Conservation (phyloP, 1,140 invertebrate species). For the Solen grandis region DNA sequence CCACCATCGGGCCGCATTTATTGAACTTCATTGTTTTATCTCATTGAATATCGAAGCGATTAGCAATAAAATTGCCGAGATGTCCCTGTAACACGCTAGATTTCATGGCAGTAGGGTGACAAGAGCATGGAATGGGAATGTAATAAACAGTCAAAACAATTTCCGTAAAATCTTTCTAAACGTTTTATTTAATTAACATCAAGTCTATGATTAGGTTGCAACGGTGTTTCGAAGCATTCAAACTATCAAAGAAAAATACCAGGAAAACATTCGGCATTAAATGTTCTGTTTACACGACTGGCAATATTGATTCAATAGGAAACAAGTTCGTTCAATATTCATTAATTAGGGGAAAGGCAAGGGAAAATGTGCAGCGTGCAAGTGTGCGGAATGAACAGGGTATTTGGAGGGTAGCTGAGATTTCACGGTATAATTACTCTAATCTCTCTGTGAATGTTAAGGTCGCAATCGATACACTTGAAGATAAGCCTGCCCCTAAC, state of each 20-base stretch:
- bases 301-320: not conserved
- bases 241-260: not conserved
- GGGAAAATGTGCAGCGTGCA: too few species aligned
- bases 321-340: too few species aligned
- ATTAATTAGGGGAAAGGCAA: too few species aligned
- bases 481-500: too few species aligned
- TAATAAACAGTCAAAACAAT: slow-evolving; percentile 24
- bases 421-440: too few species aligned
- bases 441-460: too few species aligned
- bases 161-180: slow-evolving; percentile 43
- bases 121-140: slow-evolving; percentile 35
- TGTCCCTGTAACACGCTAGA: slow-evolving; percentile 5
- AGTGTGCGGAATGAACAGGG: too few species aligned
- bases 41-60: slow-evolving; percentile 43
- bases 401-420: too few species aligned
- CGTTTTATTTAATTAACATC: slow-evolving; percentile 34
- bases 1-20: too few species aligned
- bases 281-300: not conserved
- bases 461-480: too few species aligned
- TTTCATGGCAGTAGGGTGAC: slow-evolving; percentile 14
- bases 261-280: not conserved
- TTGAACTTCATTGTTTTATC: slow-evolving; percentile 37
- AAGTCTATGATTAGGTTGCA: not conserved
- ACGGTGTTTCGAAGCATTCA: not conserved
- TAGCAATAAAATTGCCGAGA: slow-evolving; percentile 39